A percentile compares a stretch with the other conserved stretches of the same genome.
Conservation (phyloP, 53 echinoderm and acorn worm species). For the Holothuria scabra region DNA sequence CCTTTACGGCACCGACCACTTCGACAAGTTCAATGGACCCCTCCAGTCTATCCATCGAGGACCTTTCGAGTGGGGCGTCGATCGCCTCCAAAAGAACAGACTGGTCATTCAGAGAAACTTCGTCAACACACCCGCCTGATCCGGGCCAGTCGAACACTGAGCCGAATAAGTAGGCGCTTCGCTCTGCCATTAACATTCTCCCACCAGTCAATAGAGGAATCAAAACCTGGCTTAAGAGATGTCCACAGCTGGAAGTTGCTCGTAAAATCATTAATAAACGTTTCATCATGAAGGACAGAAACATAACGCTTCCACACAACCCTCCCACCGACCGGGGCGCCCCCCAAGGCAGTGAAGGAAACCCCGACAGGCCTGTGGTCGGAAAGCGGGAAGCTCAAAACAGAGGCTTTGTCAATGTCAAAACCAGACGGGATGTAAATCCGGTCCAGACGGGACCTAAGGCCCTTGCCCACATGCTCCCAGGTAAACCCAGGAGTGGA, state of each 20-base stretch:
- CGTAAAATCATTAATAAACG: not conserved
- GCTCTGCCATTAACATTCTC: constrained; percentile 10
- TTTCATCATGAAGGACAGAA: not conserved
- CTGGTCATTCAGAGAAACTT: not conserved
- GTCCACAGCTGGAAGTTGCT: not conserved
- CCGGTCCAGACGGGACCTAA: not conserved
- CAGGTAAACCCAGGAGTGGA: not conserved
- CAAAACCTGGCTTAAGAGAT: constrained; percentile 1
- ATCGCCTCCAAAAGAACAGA: constrained; percentile 17
- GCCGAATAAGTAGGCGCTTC: not conserved
- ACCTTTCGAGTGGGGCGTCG: not conserved
- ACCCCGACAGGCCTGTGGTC: not conserved
- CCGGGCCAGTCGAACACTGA: not conserved
- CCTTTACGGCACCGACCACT: not conserved
- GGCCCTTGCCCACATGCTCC: not conserved
- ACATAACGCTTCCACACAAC: constrained; percentile 24
- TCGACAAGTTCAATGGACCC: constrained; percentile 22
- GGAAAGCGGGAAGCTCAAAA: not conserved
- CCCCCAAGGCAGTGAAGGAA: not conserved
- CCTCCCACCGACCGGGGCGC: not conserved
- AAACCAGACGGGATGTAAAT: not conserved
- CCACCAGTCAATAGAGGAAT: constrained; percentile 23
- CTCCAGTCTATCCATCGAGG: not conserved
- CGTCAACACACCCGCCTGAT: not conserved
- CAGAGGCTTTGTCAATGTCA: not conserved